These are phyloP conservation scores for Colletes latitarsis DNA, from an alignment of 1,140 invertebrate species.

Conservation along the genomic window DNA sequence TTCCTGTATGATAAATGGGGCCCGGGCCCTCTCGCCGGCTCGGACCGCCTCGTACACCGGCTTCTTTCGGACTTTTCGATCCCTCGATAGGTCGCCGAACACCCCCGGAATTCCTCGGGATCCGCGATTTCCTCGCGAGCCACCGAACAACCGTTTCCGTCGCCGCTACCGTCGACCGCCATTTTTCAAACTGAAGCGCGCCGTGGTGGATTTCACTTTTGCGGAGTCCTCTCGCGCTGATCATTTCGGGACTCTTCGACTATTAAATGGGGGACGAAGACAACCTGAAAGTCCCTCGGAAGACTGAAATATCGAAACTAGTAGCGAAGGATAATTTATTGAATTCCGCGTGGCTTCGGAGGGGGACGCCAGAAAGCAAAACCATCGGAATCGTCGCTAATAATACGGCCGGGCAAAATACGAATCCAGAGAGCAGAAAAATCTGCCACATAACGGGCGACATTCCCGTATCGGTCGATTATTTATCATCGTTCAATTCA, in stretches of 20 bases:
- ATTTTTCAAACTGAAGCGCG: too few species aligned
- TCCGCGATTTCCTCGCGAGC: neutral
- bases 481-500: constrained; percentile 53
- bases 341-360: neutral
- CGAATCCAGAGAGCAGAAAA: constrained; percentile 38
- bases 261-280: neutral
- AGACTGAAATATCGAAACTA: neutral
- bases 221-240: too few species aligned
- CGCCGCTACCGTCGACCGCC: too few species aligned
- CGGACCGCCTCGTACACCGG: constrained; percentile 35
- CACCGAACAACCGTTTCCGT: neutral
- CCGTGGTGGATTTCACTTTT: too few species aligned
- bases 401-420: neutral
- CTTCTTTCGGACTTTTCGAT: constrained; percentile 38
- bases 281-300: neutral
- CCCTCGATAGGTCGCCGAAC: constrained; percentile 42
- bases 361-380: neutral
- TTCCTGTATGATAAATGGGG: constrained; percentile 80
- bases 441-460: constrained; percentile 15
- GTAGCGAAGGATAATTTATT: constrained; percentile 1
- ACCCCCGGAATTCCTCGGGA: neutral
- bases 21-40: constrained; percentile 58
- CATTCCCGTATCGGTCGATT: constrained; percentile 38
- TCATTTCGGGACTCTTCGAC: too few species aligned
- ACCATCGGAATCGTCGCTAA: neutral